Percentiles rank a stretch among this genome's conserved stretches.
Evolutionary conservation across 1,140 invertebrate species (phyloP).

Genomic region (Drosophila micromelanica): DNA sequence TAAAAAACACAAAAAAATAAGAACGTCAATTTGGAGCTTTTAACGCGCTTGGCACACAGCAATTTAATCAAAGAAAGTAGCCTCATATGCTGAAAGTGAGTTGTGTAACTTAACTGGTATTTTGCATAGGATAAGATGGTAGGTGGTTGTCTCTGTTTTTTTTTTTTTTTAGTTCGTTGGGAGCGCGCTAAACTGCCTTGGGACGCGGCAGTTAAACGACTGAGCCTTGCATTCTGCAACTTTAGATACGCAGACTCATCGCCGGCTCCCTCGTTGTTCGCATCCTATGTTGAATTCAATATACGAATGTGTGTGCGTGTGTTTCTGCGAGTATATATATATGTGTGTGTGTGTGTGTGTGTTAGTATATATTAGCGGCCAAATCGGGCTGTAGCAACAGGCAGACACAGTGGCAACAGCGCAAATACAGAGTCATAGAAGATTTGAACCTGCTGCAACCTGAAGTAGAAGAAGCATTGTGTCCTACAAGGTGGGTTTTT

Average conservation of each 20-base stretch:
- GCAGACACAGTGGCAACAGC: slow-evolving; percentile 43
- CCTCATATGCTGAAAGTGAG: background rate
- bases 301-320: background rate
- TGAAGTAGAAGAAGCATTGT: too few species aligned
- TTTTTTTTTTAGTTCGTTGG: slow-evolving; percentile 19
- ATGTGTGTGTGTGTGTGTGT: background rate
- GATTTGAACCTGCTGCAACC: slow-evolving; percentile 13
- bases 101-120: slow-evolving; percentile 8
- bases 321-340: slow-evolving; percentile 24
- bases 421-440: slow-evolving; percentile 33
- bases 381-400: slow-evolving; percentile 40
- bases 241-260: slow-evolving; percentile 75
- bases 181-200: slow-evolving; percentile 77
- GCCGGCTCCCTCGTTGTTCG: slow-evolving; percentile 37
- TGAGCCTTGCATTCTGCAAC: slow-evolving; percentile 73
- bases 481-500: slow-evolving; percentile 6
- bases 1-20: slow-evolving; percentile 27
- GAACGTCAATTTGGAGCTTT: slow-evolving; percentile 10
- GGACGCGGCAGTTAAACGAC: slow-evolving; percentile 83
- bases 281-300: slow-evolving; percentile 44
- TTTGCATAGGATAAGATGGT: slow-evolving; percentile 7
- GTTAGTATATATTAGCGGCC: slow-evolving; percentile 20
- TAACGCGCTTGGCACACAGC: slow-evolving; percentile 39
- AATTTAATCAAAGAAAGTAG: slow-evolving; percentile 11
- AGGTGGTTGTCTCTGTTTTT: background rate